phyloP scores from a whole-genome alignment of 2,888 invertebrate species.

The Macropis europaea region DNA sequence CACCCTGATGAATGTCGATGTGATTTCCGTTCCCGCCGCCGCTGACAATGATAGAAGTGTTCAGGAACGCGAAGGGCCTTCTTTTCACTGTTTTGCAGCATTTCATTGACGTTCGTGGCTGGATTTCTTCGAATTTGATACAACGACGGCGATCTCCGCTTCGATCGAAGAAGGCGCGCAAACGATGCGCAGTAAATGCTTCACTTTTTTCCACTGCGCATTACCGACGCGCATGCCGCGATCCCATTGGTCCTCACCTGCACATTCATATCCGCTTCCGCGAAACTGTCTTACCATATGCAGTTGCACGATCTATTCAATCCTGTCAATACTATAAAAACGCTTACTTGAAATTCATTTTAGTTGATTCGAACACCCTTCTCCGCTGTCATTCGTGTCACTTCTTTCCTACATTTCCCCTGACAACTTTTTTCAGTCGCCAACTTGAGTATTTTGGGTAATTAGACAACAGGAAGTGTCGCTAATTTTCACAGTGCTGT shows the following conservation, averaged over 20 bases:
- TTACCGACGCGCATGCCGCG: slow-evolving; percentile 23
- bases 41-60: not conserved
- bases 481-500: too few species aligned
- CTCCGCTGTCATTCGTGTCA: too few species aligned
- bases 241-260: not conserved
- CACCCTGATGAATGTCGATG: not conserved
- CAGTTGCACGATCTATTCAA: not conserved
- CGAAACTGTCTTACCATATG: not conserved
- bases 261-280: not conserved
- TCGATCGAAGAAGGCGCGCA: slow-evolving; percentile 13
- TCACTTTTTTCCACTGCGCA: not conserved
- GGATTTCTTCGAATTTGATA: not conserved
- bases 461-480: too few species aligned
- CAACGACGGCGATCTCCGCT: not conserved
- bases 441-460: too few species aligned
- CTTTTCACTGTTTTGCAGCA: not conserved
- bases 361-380: too few species aligned
- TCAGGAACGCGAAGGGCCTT: not conserved
- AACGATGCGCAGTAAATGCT: not conserved
- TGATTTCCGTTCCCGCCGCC: not conserved
- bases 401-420: too few species aligned
- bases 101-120: not conserved
- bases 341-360: too few species aligned
- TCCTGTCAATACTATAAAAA: too few species aligned
- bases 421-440: too few species aligned